These are phyloP conservation scores for Danio tinwini DNA, from an alignment of 2,797 vertebrate species.

Conservation along the genomic window DNA sequence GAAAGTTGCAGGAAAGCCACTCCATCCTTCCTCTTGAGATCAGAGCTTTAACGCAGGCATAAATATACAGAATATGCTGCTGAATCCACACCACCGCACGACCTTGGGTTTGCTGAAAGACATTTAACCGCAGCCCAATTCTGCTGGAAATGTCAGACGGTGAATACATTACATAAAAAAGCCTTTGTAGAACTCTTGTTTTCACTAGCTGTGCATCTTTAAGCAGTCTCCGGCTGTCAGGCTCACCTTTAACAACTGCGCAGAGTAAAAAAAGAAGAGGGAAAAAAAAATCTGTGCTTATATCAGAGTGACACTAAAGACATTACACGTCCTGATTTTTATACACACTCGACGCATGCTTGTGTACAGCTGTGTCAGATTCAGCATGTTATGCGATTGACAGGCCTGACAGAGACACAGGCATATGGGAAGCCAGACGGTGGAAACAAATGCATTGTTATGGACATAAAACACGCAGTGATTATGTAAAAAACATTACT, in stretches of 20 bases:
- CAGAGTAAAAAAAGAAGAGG: background rate
- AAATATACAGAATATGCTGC: constrained; percentile 39
- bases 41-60: constrained; percentile 37
- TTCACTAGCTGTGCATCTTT: constrained; percentile 40
- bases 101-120: constrained; percentile 47
- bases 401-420: background rate
- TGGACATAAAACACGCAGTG: background rate
- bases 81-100: constrained; percentile 27
- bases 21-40: constrained; percentile 35
- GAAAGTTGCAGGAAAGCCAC: constrained; percentile 32
- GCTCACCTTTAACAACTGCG: constrained; percentile 31
- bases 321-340: constrained; percentile 2
- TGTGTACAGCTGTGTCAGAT: constrained; percentile 10
- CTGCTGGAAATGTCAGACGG: constrained; percentile 43
- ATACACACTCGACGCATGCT: constrained; percentile 4
- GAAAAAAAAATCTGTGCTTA: background rate
- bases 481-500: background rate
- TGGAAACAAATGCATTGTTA: background rate
- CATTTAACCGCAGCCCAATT: constrained; percentile 30
- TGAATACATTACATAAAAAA: constrained; percentile 46
- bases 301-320: background rate
- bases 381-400: constrained; percentile 18
- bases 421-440: background rate
- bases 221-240: constrained; percentile 22
- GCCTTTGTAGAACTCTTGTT: constrained; percentile 35